phyloP scores from a whole-genome alignment of 2,113 vertebrate genomes.

The Candoia aspera region DNA sequence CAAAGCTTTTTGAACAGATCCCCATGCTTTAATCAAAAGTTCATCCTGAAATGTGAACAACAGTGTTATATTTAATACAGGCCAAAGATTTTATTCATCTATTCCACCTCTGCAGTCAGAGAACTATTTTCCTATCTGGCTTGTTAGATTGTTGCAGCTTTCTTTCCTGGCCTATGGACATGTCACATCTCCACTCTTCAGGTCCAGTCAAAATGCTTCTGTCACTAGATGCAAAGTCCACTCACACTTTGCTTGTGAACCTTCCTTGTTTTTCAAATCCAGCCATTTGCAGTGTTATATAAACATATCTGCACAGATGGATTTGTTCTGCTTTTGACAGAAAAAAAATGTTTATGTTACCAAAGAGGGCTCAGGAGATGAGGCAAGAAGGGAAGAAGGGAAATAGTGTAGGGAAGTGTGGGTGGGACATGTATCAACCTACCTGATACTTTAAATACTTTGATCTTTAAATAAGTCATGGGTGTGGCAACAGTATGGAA shows the following conservation, averaged over 20 bases:
- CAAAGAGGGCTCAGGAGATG: background rate
- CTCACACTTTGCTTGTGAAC: background rate
- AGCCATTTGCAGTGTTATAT: constrained; percentile 2
- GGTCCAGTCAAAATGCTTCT: background rate
- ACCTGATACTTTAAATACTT: background rate
- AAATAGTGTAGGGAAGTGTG: background rate
- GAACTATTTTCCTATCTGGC: background rate
- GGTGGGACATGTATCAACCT: background rate
- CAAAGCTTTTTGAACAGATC: background rate
- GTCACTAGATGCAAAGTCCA: background rate
- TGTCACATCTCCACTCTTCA: background rate
- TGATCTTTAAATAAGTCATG: background rate
- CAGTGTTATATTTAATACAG: background rate
- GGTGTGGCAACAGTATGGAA: background rate
- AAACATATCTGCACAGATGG: constrained; percentile 36
- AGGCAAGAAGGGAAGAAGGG: background rate
- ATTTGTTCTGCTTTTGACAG: constrained; percentile 7
- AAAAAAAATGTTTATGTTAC: constrained; percentile 4
- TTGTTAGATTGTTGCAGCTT: background rate
- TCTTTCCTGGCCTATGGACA: background rate
- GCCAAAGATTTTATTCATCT: background rate
- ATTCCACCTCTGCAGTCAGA: background rate
- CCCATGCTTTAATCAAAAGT: background rate
- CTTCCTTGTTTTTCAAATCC: background rate
- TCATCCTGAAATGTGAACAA: background rate